These are phyloP conservation scores for Zophobas morio DNA, from an alignment of 1,140 invertebrate genomes.

Conservation along the genomic window DNA sequence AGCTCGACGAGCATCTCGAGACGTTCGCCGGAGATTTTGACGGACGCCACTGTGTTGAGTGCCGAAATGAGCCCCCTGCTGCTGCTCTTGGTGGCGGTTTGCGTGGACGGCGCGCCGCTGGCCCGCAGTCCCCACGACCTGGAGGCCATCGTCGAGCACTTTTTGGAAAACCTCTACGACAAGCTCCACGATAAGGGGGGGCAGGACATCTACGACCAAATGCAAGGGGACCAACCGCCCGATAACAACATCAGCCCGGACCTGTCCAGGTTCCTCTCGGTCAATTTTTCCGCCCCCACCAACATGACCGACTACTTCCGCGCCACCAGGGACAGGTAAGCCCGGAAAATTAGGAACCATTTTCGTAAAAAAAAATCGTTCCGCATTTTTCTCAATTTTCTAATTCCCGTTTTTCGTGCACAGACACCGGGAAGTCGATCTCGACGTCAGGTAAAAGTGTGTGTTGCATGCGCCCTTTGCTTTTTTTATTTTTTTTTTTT, in stretches of 20 bases:
- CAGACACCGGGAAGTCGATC: conserved; percentile 26
- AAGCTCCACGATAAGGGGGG: not conserved
- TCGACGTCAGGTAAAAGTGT: conserved; percentile 42
- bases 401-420: conserved; percentile 19
- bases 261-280: conserved; percentile 12
- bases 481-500: conserved; percentile 2
- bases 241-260: conserved; percentile 23
- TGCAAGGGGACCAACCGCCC: conserved; percentile 54
- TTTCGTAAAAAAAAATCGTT: too few species aligned
- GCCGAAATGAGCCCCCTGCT: not conserved
- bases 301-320: conserved; percentile 43
- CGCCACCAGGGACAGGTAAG: conserved; percentile 12
- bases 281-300: conserved; percentile 10
- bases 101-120: not conserved
- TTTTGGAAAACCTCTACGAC: conserved; percentile 31
- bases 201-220: conserved; percentile 48
- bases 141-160: conserved; percentile 37
- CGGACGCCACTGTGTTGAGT: conserved; percentile 12
- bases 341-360: not conserved
- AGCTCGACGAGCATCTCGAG: conserved; percentile 31
- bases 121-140: conserved; percentile 26
- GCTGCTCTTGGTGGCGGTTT: not conserved
- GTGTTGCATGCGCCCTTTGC: not conserved
- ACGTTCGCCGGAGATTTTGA: not conserved
- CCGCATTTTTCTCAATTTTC: conserved; percentile 10